phyloP scores from a whole-genome alignment of 2,797 vertebrate genomes.

The Potorous gilbertii region DNA sequence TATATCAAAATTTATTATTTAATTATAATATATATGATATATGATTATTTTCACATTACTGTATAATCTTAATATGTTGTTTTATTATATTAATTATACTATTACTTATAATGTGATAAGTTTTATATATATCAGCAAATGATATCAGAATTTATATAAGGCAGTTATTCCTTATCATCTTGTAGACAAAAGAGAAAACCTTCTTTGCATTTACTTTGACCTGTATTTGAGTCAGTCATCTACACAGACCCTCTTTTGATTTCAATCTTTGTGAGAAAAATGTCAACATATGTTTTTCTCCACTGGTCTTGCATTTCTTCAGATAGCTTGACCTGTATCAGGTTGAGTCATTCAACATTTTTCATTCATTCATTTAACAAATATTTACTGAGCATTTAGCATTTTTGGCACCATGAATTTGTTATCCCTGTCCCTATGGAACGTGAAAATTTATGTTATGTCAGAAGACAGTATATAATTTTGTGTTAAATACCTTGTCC shows the following conservation, averaged over 20 bases:
- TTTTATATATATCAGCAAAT: constrained; percentile 43
- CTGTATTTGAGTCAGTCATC: constrained; percentile 67
- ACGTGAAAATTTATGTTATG: neutral
- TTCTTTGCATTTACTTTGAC: constrained; percentile 59
- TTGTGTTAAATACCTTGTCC: neutral
- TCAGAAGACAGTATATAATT: neutral
- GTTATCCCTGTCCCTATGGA: neutral
- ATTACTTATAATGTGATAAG: neutral
- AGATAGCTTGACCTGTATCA: neutral
- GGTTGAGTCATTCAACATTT: neutral
- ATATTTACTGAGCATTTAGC: neutral
- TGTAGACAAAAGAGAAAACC: constrained; percentile 67
- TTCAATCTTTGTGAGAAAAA: constrained; percentile 38
- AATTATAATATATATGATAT: neutral
- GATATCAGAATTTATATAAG: constrained; percentile 53
- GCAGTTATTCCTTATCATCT: constrained; percentile 56
- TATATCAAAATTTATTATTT: neutral
- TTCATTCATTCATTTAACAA: constrained; percentile 7
- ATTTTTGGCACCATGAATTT: neutral
- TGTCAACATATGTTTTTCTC: neutral
- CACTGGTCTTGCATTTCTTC: constrained; percentile 4
- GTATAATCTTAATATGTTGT: neutral
- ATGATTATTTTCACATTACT: neutral
- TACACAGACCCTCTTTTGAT: constrained; percentile 35
- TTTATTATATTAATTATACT: neutral